Base-by-base conservation (phyloP, 2,113 vertebrate species). In the Pseudonaja textilis region DNA sequence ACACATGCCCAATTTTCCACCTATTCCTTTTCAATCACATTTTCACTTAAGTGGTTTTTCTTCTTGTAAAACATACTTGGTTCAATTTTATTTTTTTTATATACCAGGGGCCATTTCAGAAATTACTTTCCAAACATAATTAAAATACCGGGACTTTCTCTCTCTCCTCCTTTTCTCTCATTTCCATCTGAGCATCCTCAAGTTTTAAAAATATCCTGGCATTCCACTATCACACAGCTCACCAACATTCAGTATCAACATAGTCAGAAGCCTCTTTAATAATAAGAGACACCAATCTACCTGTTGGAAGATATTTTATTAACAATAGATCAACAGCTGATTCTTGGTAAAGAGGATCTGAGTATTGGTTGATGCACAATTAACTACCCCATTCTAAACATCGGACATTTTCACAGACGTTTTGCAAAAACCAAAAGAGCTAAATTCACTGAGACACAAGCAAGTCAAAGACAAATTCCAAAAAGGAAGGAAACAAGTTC, bases 121-220 rank as follows among this genome's bases (percentile, higher is more conserved):
- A 91, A 42, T 34, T 69, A 5, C 6, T 89, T 64, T 90, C 64
- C 90, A 93, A 93, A 92, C 45, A 22, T 8, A 0, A 88, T 18
- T 86, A 91, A 81, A 92, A 91, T 69, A 89, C 52, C 11, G 3
- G 69, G 52, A 47, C 54, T 2, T 25, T 69, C 39, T 94, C 0
- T 20, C 5, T 69, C 64, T 29, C 4, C 29, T 34, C 4, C 26
- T 54, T 2, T 20, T 69, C 42, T 94, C 0, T n/a, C 0, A 45
- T 92, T 95, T 92, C 94, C 0, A 4, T 89, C 94, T 93, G 90
- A 95, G 96, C 96, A 94, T 89, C 96, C 94, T 95, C 94, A 1
- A 81, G 25, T 56, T 59, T 91, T 55, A 94, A 93, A 22, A 1
- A 89, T 42, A 9, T 5, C 86, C 88, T 45, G 50, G 92, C 2